Percentiles rank a stretch among this genome's conserved stretches.
These are phyloP conservation scores for Cryptomyrus ogoouensis DNA, from an alignment of 2,113 vertebrate species.

Conservation along the genomic window DNA sequence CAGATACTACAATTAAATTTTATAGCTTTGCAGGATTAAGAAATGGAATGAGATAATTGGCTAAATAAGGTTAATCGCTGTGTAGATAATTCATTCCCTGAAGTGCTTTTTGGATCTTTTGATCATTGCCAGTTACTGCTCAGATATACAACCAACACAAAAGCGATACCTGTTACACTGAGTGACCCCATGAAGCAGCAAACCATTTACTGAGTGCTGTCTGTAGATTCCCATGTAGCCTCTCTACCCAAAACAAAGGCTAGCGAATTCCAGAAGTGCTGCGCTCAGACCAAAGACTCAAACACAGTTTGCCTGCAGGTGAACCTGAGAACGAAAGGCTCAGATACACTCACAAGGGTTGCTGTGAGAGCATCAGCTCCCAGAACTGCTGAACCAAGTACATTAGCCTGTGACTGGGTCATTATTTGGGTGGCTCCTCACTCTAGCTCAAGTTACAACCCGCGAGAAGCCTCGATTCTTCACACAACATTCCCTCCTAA, in stretches of 20 bases:
- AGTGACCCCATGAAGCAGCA: not conserved
- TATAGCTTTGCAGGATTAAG: not conserved
- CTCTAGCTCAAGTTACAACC: constrained; percentile 7
- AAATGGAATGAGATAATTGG: not conserved
- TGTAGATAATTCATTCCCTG: constrained; percentile 5
- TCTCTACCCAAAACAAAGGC: not conserved
- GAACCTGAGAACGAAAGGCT: not conserved
- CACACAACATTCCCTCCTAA: not conserved
- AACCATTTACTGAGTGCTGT: not conserved
- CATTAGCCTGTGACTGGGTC: not conserved
- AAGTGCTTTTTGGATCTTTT: not conserved
- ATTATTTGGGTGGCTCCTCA: not conserved
- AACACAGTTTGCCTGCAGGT: not conserved
- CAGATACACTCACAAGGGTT: not conserved
- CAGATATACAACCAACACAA: not conserved
- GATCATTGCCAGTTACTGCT: not conserved
- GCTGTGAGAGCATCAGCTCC: not conserved
- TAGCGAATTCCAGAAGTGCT: not conserved
- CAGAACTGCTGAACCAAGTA: not conserved
- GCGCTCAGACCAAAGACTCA: not conserved
- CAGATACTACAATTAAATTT: not conserved
- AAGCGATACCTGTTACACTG: not conserved
- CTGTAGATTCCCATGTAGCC: not conserved
- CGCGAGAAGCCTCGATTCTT: not conserved
- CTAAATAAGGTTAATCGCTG: not conserved